Evolutionary conservation across 2,888 invertebrate species (phyloP).

Genomic region (Operophtera brumata): DNA sequence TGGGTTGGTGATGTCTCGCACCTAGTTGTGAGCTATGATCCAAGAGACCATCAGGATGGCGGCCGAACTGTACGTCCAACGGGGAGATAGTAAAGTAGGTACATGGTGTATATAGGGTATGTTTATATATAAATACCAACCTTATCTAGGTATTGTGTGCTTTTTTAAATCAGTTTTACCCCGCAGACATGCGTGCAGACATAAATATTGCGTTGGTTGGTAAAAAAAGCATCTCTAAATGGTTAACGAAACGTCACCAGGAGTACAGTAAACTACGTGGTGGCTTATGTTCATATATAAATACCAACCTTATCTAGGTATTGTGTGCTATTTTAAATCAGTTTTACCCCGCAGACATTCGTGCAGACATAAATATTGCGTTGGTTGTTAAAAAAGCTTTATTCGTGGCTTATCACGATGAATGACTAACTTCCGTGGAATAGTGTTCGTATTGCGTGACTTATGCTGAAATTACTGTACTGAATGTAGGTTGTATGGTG

Average conservation of each 20-base stretch:
- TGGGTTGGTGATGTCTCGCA: conserved; percentile 35
- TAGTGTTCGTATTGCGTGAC: conserved; percentile 46
- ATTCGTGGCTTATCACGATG: conserved; percentile 43
- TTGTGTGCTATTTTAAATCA: no score
- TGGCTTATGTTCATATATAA: no score
- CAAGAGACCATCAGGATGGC: conserved; percentile 35
- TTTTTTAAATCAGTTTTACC: no score
- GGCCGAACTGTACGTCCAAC: conserved; percentile 32
- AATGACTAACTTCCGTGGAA: conserved; percentile 38
- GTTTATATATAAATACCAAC: no score
- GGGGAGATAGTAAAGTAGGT: no score
- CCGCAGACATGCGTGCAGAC: conserved; percentile 17
- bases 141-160: no score
- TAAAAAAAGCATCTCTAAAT: no score
- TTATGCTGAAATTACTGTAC: conserved; percentile 36
- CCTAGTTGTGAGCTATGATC: conserved; percentile 42
- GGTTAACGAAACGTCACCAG: no score
- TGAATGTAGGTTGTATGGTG: conserved; percentile 17
- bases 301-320: no score
- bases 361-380: conserved; percentile 21
- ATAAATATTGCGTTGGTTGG: conserved; percentile 20
- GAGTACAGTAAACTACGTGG: no score
- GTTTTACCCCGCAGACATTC: conserved; percentile 6
- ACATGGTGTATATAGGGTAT: no score
- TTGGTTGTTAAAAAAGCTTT: conserved; percentile 29